phyloP scores from a whole-genome alignment of 2,888 invertebrate genomes.

The Eupithecia vulgata region DNA sequence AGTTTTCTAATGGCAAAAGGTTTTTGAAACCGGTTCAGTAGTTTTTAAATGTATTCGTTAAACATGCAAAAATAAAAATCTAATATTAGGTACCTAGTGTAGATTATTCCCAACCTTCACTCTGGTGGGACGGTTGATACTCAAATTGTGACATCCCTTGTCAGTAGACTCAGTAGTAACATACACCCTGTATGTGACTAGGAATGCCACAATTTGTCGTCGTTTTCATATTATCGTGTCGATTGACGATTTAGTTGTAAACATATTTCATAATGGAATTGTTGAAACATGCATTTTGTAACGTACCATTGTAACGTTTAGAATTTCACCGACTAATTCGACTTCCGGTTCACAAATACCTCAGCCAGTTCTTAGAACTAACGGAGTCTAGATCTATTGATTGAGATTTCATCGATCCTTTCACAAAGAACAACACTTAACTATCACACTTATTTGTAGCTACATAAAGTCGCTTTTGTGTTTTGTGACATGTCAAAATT shows the following conservation, averaged over 20 bases:
- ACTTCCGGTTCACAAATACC: constrained; percentile 50
- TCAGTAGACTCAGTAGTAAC: too few species aligned
- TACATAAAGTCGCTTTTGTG: neutral
- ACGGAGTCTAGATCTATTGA: constrained; percentile 58
- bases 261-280: neutral
- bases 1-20: too few species aligned
- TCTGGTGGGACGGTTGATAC: neutral
- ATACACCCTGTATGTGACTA: too few species aligned
- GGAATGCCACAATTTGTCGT: too few species aligned
- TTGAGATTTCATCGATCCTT: constrained; percentile 47
- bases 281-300: neutral
- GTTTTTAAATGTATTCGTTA: too few species aligned
- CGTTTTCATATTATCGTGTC: too few species aligned
- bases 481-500: neutral
- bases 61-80: too few species aligned
- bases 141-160: neutral
- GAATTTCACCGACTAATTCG: neutral
- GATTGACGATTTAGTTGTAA: neutral
- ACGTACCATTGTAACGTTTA: constrained; percentile 3
- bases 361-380: constrained; percentile 55
- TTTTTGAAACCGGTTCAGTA: too few species aligned
- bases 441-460: neutral
- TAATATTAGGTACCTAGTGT: too few species aligned
- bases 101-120: neutral
- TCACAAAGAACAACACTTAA: constrained; percentile 35